Conservation (phyloP, 64 coral and sea anemone species). For the Stylophora pistillata region DNA sequence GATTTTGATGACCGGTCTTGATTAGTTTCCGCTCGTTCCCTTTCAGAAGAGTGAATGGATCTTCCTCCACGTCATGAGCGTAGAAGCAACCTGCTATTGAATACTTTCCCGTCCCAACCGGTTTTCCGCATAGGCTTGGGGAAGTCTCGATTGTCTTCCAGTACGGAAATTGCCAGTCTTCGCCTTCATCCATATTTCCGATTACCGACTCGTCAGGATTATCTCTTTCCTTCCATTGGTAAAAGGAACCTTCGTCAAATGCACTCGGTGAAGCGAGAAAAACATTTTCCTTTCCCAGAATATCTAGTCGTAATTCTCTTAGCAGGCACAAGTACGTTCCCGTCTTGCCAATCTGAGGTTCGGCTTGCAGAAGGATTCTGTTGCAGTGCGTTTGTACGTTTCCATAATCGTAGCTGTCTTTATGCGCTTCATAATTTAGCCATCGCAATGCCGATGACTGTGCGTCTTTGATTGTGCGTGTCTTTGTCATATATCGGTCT, state of each 20-base stretch:
- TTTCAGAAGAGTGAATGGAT: background rate
- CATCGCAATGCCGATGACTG: constrained; percentile 31
- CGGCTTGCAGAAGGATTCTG: constrained; percentile 56
- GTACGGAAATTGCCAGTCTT: constrained; percentile 44
- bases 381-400: constrained; percentile 26
- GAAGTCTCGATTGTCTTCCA: constrained; percentile 58
- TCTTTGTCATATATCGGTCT: constrained; percentile 54
- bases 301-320: constrained; percentile 34
- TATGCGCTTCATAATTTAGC: constrained; percentile 23
- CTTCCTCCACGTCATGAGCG: constrained; percentile 9
- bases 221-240: background rate
- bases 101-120: constrained; percentile 35
- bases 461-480: constrained; percentile 2
- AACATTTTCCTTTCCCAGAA: background rate
- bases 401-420: constrained; percentile 37
- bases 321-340: constrained; percentile 54
- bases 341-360: constrained; percentile 64
- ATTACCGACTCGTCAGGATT: background rate
- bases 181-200: background rate
- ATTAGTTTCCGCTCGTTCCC: background rate
- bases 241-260: constrained; percentile 8
- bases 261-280: background rate
- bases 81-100: constrained; percentile 29
- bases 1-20: background rate
- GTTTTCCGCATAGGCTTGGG: constrained; percentile 35